Evolutionary conservation across 2,113 vertebrate species (phyloP).

Genomic region (Thomomys bottae): DNA sequence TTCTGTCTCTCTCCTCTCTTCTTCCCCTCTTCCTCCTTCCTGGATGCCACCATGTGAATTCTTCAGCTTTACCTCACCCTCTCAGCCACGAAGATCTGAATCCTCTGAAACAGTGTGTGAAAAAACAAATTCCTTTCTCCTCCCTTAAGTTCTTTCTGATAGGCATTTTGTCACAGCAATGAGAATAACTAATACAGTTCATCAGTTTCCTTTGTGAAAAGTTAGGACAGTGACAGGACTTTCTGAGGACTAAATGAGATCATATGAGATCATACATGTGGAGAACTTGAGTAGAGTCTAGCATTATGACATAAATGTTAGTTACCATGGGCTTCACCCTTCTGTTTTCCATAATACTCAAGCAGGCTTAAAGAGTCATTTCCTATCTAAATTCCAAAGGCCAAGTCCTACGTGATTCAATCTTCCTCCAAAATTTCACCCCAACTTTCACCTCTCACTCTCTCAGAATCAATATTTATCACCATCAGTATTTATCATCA

Average conservation of each 20-base stretch:
- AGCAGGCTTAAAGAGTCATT: neutral
- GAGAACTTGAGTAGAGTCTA: neutral
- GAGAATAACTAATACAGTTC: neutral
- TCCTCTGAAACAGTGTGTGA: no score
- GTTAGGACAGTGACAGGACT: neutral
- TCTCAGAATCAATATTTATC: neutral
- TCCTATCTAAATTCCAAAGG: neutral
- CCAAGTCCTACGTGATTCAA: neutral
- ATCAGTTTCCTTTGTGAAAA: neutral
- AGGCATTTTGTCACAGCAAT: no score
- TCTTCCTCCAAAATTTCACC: neutral
- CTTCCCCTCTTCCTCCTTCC: no score
- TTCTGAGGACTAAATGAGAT: neutral
- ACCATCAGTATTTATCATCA: no score
- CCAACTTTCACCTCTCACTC: neutral
- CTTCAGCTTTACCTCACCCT: no score
- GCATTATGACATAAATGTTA: no score
- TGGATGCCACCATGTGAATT: no score
- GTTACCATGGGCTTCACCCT: neutral
- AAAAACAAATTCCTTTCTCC: no score
- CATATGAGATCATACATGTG: fast-evolving
- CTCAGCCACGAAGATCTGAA: no score
- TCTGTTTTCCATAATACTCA: neutral
- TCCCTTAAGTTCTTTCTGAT: no score
- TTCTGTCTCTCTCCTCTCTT: no score